Percentiles rank a stretch among this genome's conserved stretches.
phyloP scores from a whole-genome alignment of 2,888 invertebrate species.

The Drosophila atripex region DNA sequence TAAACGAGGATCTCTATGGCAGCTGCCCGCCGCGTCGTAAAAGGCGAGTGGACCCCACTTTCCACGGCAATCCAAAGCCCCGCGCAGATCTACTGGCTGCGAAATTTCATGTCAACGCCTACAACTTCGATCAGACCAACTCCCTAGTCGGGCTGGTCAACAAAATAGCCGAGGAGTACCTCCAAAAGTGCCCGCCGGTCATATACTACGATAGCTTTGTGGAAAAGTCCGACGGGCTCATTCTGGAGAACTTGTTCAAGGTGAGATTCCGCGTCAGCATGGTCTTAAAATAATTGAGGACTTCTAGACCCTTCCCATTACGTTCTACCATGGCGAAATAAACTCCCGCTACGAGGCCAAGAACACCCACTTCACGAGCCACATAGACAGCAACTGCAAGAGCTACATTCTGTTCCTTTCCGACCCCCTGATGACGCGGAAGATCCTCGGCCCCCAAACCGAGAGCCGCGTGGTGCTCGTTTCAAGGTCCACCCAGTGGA shows the following conservation, averaged over 20 bases:
- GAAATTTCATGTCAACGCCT: slow-evolving; percentile 84
- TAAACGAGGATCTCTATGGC: slow-evolving; percentile 51
- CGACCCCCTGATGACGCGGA: slow-evolving; percentile 86
- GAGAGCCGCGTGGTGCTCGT: slow-evolving; percentile 88
- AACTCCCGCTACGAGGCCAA: slow-evolving; percentile 84
- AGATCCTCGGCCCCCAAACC: slow-evolving; percentile 87
- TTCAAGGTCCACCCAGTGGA: slow-evolving; percentile 90
- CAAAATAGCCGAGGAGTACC: slow-evolving; percentile 86
- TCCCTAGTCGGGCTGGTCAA: slow-evolving; percentile 87
- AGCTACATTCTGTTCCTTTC: slow-evolving; percentile 88
- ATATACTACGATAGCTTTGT: slow-evolving; percentile 88
- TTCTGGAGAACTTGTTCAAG: slow-evolving; percentile 86
- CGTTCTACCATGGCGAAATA: slow-evolving; percentile 87
- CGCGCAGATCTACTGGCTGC: slow-evolving; percentile 85
- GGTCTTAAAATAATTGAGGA: not conserved
- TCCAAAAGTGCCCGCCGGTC: slow-evolving; percentile 87
- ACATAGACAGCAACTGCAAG: slow-evolving; percentile 85
- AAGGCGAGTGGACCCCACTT: slow-evolving; percentile 85
- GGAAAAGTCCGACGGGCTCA: slow-evolving; percentile 85
- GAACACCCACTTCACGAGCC: slow-evolving; percentile 79
- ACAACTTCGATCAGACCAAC: slow-evolving; percentile 85
- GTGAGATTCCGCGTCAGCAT: slow-evolving; percentile 50
- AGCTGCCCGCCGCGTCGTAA: slow-evolving; percentile 43
- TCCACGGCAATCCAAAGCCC: slow-evolving; percentile 86
- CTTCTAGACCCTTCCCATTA: slow-evolving; percentile 84